Base-by-base conservation (phyloP, 2,888 invertebrate genomes). In the Patella ulyssiponensis region DNA sequence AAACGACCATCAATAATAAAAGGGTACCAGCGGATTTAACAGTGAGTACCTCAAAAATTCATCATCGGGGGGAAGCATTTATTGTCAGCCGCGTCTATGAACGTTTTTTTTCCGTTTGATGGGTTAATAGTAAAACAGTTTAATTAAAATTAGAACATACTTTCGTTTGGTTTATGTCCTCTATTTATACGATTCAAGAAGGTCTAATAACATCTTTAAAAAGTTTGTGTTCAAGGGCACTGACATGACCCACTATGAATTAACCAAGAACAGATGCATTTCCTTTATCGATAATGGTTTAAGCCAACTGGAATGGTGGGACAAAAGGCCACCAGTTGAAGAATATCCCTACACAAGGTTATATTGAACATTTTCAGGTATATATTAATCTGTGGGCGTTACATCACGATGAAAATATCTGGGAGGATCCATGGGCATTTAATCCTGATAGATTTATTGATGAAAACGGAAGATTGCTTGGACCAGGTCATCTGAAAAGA, bases 301-400 rank as follows among this genome's bases (percentile, higher is more conserved):
- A 9, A 44, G 1, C 44, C 44, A 44, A 7, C 44, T 9, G 9
- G 44, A 9, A 44, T 44, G 5, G 4, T 44, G 44, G 33, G 7
- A 9, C 9, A 9, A 44, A 44, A 44, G 44, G 7, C 44, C 7
- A 9, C 9, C 44, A 44, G 44, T 44, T 44, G 44, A 44, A 7
- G 9, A 44, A 44, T 9, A 7, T 4, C 7, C 44, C 44, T 1
- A 44, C 44, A 9, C 1, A 44, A 44, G 7, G 9, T 44, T 44
- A 44, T 9, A 44, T 44, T 44, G 44, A 44, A 44, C 9, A 44
- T 9, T 74, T 74, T 1, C 72, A 90, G 90, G 86, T 89, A 3
- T 86, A 89, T 77, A 86, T 89, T 4, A 90, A 90, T 77, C 81
- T 89, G 9, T 90, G 90, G 90, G 82, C 86, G 7, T 52, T 88